These are phyloP conservation scores for Autographa gamma DNA, from an alignment of 2,888 invertebrate genomes.

Conservation along the genomic window DNA sequence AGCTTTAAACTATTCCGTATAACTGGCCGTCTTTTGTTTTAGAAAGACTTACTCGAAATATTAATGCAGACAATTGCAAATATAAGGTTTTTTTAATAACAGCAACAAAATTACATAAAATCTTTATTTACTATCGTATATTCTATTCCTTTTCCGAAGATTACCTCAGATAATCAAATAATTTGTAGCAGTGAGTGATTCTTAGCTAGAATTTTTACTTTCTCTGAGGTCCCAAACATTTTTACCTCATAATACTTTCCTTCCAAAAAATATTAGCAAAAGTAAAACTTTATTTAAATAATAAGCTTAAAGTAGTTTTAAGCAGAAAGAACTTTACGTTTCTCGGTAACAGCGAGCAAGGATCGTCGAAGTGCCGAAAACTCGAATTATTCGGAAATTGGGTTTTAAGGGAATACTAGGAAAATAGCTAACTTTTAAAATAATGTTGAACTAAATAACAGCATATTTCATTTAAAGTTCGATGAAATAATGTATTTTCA, in stretches of 20 bases:
- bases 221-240: no score
- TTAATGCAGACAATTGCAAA: background rate
- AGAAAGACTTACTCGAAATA: constrained; percentile 17
- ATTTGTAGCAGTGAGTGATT: no score
- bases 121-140: no score
- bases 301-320: constrained; percentile 32
- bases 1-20: constrained; percentile 56
- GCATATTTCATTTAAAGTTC: constrained; percentile 52
- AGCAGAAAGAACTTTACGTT: constrained; percentile 47
- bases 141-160: no score
- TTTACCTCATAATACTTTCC: no score
- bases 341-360: constrained; percentile 17
- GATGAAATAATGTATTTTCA: background rate
- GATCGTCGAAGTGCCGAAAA: constrained; percentile 41
- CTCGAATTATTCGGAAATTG: constrained; percentile 51
- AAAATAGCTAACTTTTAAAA: constrained; percentile 42
- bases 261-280: constrained; percentile 10
- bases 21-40: constrained; percentile 44
- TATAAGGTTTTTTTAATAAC: no score
- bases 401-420: constrained; percentile 40
- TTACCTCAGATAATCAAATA: no score
- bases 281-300: constrained; percentile 39
- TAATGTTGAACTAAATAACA: constrained; percentile 40
- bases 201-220: no score
- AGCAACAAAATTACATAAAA: no score